These are phyloP conservation scores for Phoeniculus purpureus DNA, from an alignment of 2,797 vertebrate genomes.

Conservation along the genomic window DNA sequence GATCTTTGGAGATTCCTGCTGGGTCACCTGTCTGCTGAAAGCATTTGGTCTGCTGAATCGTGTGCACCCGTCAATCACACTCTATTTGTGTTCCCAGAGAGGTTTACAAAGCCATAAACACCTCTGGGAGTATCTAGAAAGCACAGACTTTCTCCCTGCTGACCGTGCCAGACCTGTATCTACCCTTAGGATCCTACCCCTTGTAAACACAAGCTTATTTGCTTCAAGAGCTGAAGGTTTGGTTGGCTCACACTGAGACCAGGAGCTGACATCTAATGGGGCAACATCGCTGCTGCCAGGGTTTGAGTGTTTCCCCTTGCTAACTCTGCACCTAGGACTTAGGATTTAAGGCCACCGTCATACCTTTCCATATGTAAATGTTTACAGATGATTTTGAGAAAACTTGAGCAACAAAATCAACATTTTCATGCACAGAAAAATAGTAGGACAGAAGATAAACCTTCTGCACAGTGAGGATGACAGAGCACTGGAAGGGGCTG, in stretches of 20 bases:
- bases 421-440: background rate
- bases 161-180: background rate
- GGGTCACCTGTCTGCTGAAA: background rate
- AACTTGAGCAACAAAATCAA: background rate
- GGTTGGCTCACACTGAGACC: background rate
- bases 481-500: no score
- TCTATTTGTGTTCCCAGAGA: background rate
- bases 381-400: background rate
- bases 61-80: background rate
- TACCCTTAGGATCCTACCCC: background rate
- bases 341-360: background rate
- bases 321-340: background rate
- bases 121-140: background rate
- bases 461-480: no score
- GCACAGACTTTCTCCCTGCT: background rate
- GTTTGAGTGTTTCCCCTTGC: background rate
- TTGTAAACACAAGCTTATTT: background rate
- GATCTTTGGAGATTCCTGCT: background rate
- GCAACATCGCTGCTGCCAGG: background rate
- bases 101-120: background rate
- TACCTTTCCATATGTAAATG: background rate
- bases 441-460: background rate
- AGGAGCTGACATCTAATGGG: background rate
- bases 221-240: rapidly evolving
- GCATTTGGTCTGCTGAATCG: background rate